phyloP scores from a whole-genome alignment of 2,113 vertebrate species.

The Craseonycteris thonglongyai region DNA sequence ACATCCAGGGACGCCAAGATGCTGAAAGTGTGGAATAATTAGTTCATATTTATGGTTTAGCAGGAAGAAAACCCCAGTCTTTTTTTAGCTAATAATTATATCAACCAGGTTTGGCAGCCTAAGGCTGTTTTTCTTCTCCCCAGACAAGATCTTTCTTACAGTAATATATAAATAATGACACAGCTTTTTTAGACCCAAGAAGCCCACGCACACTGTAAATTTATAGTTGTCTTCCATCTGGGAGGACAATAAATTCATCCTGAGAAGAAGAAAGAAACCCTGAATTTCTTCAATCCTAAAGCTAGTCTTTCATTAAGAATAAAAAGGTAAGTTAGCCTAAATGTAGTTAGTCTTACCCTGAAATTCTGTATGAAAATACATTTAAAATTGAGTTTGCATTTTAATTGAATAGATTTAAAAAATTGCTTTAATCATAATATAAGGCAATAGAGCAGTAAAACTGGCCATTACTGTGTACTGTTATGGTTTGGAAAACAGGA shows the following conservation, averaged over 20 bases:
- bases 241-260: not conserved
- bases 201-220: constrained; percentile 33
- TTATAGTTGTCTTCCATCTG: constrained; percentile 5
- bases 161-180: constrained; percentile 51
- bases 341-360: not conserved
- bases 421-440: not conserved
- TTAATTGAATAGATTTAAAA: not conserved
- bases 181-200: not conserved
- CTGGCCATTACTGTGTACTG: not conserved
- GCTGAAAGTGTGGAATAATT: not conserved
- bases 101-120: constrained; percentile 45
- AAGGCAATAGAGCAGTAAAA: not conserved
- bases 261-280: not conserved
- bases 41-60: not conserved
- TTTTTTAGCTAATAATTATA: constrained; percentile 49
- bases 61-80: constrained; percentile 27
- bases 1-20: not conserved
- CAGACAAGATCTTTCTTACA: constrained; percentile 48
- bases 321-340: not conserved
- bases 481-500: not conserved
- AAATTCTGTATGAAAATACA: not conserved
- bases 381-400: not conserved
- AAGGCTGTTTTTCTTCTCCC: constrained; percentile 41
- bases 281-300: not conserved
- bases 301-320: not conserved